Evolutionary conservation across 1,140 invertebrate species (phyloP), one percentile per base, ranked within the genome.

Genomic region (Teleogryllus occipitalis): DNA sequence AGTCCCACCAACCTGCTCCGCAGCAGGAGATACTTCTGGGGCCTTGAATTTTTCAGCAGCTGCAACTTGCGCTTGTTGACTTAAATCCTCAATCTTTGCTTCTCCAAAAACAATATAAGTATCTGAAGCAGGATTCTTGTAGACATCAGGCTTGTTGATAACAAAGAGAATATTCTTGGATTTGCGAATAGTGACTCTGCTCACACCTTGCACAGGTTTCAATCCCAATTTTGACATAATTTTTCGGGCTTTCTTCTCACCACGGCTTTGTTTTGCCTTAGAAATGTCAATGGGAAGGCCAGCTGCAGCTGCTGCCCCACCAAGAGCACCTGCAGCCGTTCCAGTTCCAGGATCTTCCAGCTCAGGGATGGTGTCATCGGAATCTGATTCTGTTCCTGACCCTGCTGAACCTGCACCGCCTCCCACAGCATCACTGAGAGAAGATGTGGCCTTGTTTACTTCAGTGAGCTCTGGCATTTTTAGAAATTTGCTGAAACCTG

Each of bases 61-160:
- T 72, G 96, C 96, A 85, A 99, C 96, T 87, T 99, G 98, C 74
- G 98, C 98, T 88, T 99, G 98, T 84, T 99, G 98, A 82, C 96
- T 97, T 81, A 99, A 90, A 91, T 99, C 98, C 89, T 99, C 98
- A 85, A 99, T 99, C 92, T 99, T 99, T 27, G 98, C 98, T 89
- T 99, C 98, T 76, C 98, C 98, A 88, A 99, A 99, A 18, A 99
- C 96, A 85, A 99, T 99, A 88, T 99, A 99, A 12, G 98, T 99
- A 87, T 99, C 98, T 47, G 97, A 98, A 80, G 97, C 97, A n/a
- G 98, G 98, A 86, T 98, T 98, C 87, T 99, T 99, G 88, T 98
- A 98, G 8, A 99, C 98, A 88, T 99, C 98, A 77, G 98, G 98
- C 83, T 98, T 98, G 87, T 98, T 98, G 84, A 99, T 99, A 27